These are phyloP conservation scores for Alviniconcha marisindica DNA, from an alignment of 1,140 invertebrate genomes.

Conservation along the genomic window DNA sequence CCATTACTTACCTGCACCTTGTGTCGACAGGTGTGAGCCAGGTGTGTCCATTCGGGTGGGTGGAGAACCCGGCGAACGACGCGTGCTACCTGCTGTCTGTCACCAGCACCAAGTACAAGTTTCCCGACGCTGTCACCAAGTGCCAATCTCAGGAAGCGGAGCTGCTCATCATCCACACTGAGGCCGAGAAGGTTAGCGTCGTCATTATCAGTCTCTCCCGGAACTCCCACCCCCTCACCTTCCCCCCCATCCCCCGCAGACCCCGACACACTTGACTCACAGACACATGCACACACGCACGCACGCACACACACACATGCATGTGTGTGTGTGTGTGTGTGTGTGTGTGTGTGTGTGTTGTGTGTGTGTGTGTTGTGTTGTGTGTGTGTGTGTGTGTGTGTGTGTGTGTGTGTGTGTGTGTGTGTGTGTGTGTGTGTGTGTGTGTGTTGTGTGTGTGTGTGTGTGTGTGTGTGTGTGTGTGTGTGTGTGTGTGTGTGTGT, in stretches of 20 bases:
- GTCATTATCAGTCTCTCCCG: too few species aligned
- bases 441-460: not conserved
- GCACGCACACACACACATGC: too few species aligned
- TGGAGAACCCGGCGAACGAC: constrained; percentile 8
- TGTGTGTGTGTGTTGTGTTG: not conserved
- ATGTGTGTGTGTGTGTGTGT: not conserved
- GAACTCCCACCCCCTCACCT: too few species aligned
- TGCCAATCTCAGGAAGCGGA: constrained; percentile 27
- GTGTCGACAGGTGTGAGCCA: constrained; percentile 4
- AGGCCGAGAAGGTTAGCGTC: constrained; percentile 28
- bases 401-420: not conserved
- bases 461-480: constrained; percentile 5
- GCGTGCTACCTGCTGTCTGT: constrained; percentile 34
- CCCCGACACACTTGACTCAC: not conserved
- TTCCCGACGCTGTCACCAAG: constrained; percentile 9
- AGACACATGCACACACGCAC: too few species aligned
- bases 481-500: not conserved
- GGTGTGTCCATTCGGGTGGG: constrained; percentile 42
- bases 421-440: not conserved
- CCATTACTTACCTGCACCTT: not conserved
- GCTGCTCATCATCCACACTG: constrained; percentile 3
- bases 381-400: not conserved
- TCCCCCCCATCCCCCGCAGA: not conserved
- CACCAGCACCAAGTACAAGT: constrained; percentile 9
- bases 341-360: not conserved